phyloP scores from a whole-genome alignment of 2,113 vertebrate species.

The Rhizomys pruinosus region DNA sequence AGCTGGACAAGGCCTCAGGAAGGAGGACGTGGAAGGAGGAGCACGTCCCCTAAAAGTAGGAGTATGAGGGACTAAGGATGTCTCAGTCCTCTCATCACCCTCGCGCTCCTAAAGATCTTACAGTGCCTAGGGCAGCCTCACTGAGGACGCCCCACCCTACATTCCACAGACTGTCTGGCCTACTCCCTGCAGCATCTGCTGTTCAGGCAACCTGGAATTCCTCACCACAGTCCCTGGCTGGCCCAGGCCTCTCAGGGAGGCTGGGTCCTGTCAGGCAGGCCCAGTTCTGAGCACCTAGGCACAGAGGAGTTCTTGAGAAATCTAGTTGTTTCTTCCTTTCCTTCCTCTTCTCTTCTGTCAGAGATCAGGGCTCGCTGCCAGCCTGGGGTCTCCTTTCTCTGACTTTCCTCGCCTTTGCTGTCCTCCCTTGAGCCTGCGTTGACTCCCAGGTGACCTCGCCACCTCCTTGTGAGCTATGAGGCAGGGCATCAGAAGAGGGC shows the following conservation, averaged over 20 bases:
- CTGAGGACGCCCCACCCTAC: neutral
- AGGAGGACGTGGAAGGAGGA: neutral
- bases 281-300: neutral
- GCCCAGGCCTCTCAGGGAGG: neutral
- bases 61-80: neutral
- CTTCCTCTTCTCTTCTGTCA: neutral
- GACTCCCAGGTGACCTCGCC: neutral
- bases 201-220: neutral
- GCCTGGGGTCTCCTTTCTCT: neutral
- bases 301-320: conserved; percentile 26
- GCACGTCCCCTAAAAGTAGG: neutral
- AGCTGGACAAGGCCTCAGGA: neutral
- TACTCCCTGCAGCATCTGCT: neutral
- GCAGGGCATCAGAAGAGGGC: neutral
- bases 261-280: no score
- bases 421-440: neutral
- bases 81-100: neutral
- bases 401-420: neutral
- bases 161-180: neutral
- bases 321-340: neutral
- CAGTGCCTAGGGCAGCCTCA: neutral
- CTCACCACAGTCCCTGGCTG: neutral
- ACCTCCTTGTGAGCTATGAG: neutral
- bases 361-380: neutral
- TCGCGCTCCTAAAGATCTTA: neutral